Evolutionary conservation across 2,888 invertebrate species (phyloP).

Genomic region (Lissocephala sabroskyi): DNA sequence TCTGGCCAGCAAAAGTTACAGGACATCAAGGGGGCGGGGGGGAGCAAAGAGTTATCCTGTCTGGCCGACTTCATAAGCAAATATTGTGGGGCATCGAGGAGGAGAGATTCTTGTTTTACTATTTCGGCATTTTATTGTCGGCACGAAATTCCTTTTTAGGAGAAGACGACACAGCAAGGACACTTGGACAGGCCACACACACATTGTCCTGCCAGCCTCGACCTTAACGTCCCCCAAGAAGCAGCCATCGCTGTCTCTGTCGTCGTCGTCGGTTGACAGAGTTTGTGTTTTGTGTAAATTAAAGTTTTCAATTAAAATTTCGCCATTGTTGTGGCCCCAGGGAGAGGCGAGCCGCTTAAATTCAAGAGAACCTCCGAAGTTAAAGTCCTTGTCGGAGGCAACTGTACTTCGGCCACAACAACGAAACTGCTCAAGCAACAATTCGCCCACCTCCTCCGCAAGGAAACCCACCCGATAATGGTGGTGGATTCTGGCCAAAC

Average conservation of each 20-base stretch:
- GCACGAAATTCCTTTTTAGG: slow-evolving; percentile 33
- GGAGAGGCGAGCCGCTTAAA: too few relatives aligned
- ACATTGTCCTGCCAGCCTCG: background rate
- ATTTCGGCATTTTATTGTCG: slow-evolving; percentile 55
- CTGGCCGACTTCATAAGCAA: slow-evolving; percentile 41
- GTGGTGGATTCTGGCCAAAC: slow-evolving; percentile 39
- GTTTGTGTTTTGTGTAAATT: slow-evolving; percentile 40
- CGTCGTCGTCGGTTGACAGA: slow-evolving; percentile 3
- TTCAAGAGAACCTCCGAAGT: too few relatives aligned
- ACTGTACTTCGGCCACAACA: too few relatives aligned
- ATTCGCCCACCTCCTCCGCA: slow-evolving; percentile 15
- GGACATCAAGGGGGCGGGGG: slow-evolving; percentile 36
- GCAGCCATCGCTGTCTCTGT: background rate
- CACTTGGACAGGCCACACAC: too few relatives aligned
- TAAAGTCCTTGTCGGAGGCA: too few relatives aligned
- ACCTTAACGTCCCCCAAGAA: background rate
- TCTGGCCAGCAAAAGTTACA: slow-evolving; percentile 23
- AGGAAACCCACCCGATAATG: slow-evolving; percentile 9
- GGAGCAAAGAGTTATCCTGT: slow-evolving; percentile 54
- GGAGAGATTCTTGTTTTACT: slow-evolving; percentile 55
- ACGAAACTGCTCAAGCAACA: slow-evolving; percentile 28
- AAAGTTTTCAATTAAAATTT: slow-evolving; percentile 66
- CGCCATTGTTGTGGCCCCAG: slow-evolving; percentile 42
- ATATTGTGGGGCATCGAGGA: slow-evolving; percentile 25
- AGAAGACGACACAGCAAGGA: slow-evolving; percentile 47